Conservation (phyloP, 2,888 invertebrate genomes). For the Apocheima hispidaria region DNA sequence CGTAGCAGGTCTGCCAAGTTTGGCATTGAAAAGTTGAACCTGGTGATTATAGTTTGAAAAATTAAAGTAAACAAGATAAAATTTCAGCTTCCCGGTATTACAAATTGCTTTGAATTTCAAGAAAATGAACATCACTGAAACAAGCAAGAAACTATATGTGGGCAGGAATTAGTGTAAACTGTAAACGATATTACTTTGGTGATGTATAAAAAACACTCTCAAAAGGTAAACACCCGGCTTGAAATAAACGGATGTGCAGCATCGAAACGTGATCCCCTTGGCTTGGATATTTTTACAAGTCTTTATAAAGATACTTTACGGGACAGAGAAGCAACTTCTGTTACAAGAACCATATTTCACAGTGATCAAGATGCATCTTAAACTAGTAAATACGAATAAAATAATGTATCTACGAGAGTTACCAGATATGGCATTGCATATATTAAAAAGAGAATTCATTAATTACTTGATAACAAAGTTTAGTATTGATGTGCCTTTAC, state of each 20-base stretch:
- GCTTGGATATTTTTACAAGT: conserved; percentile 35
- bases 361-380: neutral
- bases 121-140: conserved; percentile 16
- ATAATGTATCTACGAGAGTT: neutral
- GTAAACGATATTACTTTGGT: conserved; percentile 52
- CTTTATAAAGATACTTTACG: conserved; percentile 30
- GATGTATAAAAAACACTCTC: conserved; percentile 60
- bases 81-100: conserved; percentile 10
- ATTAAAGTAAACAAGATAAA: conserved; percentile 1
- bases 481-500: neutral
- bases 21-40: neutral
- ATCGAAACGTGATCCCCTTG: conserved; percentile 41
- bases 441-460: too few relatives aligned
- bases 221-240: conserved; percentile 57
- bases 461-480: neutral
- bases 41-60: neutral
- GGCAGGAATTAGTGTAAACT: conserved; percentile 37
- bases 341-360: conserved; percentile 10
- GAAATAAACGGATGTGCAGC: conserved; percentile 57
- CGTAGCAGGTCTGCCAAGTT: conserved; percentile 1
- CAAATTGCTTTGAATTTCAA: conserved; percentile 10
- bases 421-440: too few relatives aligned
- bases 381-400: neutral
- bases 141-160: conserved; percentile 10
- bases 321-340: conserved; percentile 15